A percentile compares a stretch with the other conserved stretches of the same genome.
Evolutionary conservation across 1,140 invertebrate genomes (phyloP).

Genomic region (Polypedilum pembai): DNA sequence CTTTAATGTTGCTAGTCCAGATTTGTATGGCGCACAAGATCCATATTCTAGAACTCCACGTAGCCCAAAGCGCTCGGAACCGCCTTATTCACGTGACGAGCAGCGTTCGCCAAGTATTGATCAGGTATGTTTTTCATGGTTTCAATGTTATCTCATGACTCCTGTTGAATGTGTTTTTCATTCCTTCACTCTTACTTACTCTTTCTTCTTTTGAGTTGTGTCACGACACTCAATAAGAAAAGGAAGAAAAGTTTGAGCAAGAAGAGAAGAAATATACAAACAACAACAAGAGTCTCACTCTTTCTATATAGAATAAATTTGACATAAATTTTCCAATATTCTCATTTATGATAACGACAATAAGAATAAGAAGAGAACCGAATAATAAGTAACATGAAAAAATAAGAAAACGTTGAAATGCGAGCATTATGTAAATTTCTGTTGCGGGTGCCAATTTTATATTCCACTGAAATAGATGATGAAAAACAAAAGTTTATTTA

Average conservation of each 20-base stretch:
- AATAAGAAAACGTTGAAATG: background rate
- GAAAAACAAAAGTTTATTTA: too few relatives aligned
- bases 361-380: too few relatives aligned
- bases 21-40: conserved; percentile 82
- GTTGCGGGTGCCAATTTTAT: background rate
- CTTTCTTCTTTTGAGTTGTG: too few relatives aligned
- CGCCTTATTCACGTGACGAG: conserved; percentile 51
- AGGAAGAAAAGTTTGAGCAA: background rate
- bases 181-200: too few relatives aligned
- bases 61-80: conserved; percentile 65
- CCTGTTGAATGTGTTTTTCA: too few relatives aligned
- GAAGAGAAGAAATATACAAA: too few relatives aligned
- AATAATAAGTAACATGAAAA: too few relatives aligned
- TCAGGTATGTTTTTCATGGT: conserved; percentile 61
- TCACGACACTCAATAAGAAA: background rate
- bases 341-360: background rate
- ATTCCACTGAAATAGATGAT: background rate
- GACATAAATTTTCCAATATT: conserved; percentile 28
- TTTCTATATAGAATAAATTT: background rate
- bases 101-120: conserved; percentile 82
- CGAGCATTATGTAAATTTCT: conserved; percentile 11
- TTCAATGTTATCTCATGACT: background rate
- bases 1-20: conserved; percentile 72
- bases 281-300: too few relatives aligned
- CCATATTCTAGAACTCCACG: conserved; percentile 78